phyloP scores from a whole-genome alignment of 2,113 vertebrate species.

The Cyanistes caeruleus region DNA sequence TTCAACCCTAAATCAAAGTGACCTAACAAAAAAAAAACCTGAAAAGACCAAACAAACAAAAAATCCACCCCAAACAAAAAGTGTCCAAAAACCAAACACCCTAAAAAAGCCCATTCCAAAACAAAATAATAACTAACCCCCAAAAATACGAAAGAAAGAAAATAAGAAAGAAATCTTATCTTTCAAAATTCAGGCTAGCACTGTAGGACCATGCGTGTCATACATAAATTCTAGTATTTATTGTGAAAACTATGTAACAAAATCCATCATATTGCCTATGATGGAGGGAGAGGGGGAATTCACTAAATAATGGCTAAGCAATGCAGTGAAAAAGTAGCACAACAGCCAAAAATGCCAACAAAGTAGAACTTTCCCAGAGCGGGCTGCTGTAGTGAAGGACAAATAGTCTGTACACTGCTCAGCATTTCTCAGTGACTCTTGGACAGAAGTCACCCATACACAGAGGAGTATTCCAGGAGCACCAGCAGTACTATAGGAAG shows the following conservation, averaged over 20 bases:
- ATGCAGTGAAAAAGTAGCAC: neutral
- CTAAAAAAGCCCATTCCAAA: neutral
- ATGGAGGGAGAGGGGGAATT: neutral
- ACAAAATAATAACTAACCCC: neutral
- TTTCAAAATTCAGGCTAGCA: neutral
- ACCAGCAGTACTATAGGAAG: neutral
- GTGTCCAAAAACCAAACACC: neutral
- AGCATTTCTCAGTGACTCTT: neutral
- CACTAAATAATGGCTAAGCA: neutral
- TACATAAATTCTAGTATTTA: neutral
- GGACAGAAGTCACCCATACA: neutral
- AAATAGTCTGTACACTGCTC: neutral
- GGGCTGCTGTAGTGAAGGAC: neutral
- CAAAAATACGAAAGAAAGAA: neutral
- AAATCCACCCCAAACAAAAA: neutral
- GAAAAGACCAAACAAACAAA: neutral
- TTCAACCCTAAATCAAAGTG: neutral
- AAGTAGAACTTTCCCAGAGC: neutral
- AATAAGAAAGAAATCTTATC: neutral
- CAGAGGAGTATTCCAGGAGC: neutral
- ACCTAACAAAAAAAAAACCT: neutral
- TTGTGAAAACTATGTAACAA: neutral
- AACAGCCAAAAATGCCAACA: neutral
- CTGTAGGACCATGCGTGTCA: neutral
- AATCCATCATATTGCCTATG: neutral